These are phyloP conservation scores for Apocheima hispidaria DNA, from an alignment of 2,888 invertebrate species.

Conservation along the genomic window DNA sequence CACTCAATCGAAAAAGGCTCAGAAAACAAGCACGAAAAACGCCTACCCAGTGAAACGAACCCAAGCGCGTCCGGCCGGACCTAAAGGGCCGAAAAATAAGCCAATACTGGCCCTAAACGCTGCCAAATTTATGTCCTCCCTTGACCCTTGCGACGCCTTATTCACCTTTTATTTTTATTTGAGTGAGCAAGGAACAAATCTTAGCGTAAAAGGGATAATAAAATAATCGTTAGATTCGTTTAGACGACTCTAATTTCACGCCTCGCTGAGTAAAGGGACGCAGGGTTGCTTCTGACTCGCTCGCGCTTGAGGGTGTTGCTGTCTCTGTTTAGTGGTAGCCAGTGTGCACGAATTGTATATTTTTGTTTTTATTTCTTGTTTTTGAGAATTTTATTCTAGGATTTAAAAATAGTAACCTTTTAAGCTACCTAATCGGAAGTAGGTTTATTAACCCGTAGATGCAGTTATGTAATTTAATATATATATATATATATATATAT, in stretches of 20 bases:
- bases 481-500: too few species aligned
- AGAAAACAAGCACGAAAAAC: constrained; percentile 42
- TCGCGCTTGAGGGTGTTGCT: constrained; percentile 46
- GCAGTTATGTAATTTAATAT: too few species aligned
- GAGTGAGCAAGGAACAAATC: constrained; percentile 86
- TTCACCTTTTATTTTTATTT: constrained; percentile 86
- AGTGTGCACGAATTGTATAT: constrained; percentile 67
- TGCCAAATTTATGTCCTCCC: constrained; percentile 75
- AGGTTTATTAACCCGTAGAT: too few species aligned
- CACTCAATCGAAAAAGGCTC: constrained; percentile 34
- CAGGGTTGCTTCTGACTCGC: constrained; percentile 62
- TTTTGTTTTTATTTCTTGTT: constrained; percentile 69
- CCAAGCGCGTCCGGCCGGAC: constrained; percentile 57
- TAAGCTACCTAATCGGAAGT: too few species aligned
- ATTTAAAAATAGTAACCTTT: not conserved
- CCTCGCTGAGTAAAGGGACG: constrained; percentile 83
- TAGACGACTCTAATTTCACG: constrained; percentile 86
- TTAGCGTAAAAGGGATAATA: constrained; percentile 86
- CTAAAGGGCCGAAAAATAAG: constrained; percentile 82
- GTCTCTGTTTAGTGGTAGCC: constrained; percentile 66
- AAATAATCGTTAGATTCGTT: constrained; percentile 87
- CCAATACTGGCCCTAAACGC: constrained; percentile 77
- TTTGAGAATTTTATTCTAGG: constrained; percentile 42
- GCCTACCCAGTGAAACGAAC: constrained; percentile 31
- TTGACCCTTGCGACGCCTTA: constrained; percentile 82